Evolutionary conservation across 2,113 vertebrate genomes (phyloP), one percentile per base, ranked within the genome.

Genomic region (Forbesichthys agassizii): DNA sequence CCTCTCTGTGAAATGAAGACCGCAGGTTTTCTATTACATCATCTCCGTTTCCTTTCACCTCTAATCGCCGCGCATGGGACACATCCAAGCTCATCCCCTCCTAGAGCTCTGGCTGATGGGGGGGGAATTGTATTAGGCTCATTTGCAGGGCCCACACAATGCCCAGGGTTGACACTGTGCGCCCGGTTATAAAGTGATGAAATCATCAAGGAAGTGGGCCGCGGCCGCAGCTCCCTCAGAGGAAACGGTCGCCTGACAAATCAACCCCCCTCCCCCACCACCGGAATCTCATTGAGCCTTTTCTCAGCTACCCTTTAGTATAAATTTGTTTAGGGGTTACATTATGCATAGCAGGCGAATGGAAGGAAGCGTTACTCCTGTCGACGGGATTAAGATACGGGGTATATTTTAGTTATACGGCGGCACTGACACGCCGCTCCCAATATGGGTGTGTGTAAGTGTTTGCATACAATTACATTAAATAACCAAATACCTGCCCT

Each of bases 151-250:
- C 88, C 86, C 74, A 81, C 91, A 90, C 88, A 87, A 87, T 77
- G 82, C 77, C 79, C 83, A 73, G 84, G 81, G 88, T 88, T 91
- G 88, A 89, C 86, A 90, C 86, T 20, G 77, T 87, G 87, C 88
- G 83, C 80, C 85, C 75, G 78, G 82, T 91, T 89, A 88, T 89
- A 91, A 91, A 88, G 88, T 89, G 90, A 91, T 92, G 88, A 92
- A 89, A 91, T 89, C 85, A 92, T 90, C 89, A 90, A 91, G 88
- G 85, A 86, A 92, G 91, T 87, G 87, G 80, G 71, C 86, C 78
- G 74, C 48, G 1, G 73, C 78, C 70, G 86, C 81, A 66, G 74
- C 82, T 84, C 79, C 55, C 86, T 81, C 79, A 83, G 81, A 90
- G 88, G 87, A 90, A 85, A 71, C 33, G 9, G 76, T 60, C 71